Base-by-base conservation (phyloP, 2,888 invertebrate genomes). In the Cephus sareptanus region DNA sequence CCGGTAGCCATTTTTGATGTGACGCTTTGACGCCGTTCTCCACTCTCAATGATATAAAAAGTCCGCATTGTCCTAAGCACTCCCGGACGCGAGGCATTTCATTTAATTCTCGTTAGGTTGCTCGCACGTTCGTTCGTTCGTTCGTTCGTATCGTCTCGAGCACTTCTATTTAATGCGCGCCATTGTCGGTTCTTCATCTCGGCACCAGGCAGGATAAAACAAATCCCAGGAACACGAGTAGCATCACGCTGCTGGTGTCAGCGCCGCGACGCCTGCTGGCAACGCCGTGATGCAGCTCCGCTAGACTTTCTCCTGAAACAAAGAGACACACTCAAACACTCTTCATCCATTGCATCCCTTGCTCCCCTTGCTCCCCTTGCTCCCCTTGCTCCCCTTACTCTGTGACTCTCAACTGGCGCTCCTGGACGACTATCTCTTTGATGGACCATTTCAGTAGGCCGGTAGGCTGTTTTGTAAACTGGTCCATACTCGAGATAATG, bases 261-360 rank as follows among this genome's bases (percentile, higher is more conserved):
- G 34, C 31, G 71, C 71, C 34, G 71, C 71, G 71, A 33, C 71
- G 71, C 34, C 76, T 81, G 69, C 84, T 86, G 13, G 87, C 91
- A 76, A 88, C 86, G 69, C 92, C 93, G 83, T 93, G 93, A 90
- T 94, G 94, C 84, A 94, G 88, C 89, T 94, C 94, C 75, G 94
- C 94, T 91, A 94, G 93, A 91, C 94, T 94, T 92, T 94, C 94
- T 92, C 93, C 94, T 94, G 91, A 86, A 92, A 92, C 89, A 91
- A 87, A 87, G 85, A 81, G 80, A 74, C 78, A 74, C 87, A 89
- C 88, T 89, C 84, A 87, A 87, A 83, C 76, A 82, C 78, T 78
- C 69, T 34, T 33, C 1, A 2, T 11, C n/a, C 35, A 23, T 31
- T 34, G 71, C 71, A 31, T 56, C 23, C 23, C 23, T 56, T 9